These are phyloP conservation scores for Oligia strigilis DNA, from an alignment of 2,888 invertebrate genomes.

Conservation along the genomic window DNA sequence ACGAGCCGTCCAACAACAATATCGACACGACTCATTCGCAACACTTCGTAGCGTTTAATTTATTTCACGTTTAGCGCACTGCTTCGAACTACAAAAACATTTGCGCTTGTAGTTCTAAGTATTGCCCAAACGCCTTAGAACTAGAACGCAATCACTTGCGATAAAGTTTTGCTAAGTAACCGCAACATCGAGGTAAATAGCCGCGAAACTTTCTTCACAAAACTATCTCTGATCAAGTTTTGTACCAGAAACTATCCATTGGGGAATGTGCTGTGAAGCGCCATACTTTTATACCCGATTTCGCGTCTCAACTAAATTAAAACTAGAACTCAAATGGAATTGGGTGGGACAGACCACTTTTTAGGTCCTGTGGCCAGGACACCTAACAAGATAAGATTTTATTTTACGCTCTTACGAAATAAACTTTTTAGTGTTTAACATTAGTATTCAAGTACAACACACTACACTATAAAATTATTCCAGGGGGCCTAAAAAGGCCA, in stretches of 20 bases:
- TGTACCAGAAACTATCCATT: background rate
- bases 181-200: conserved; percentile 1
- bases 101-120: background rate
- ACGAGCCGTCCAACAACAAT: background rate
- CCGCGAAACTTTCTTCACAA: background rate
- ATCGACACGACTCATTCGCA: background rate
- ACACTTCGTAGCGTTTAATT: background rate
- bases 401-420: no score
- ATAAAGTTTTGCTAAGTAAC: conserved; percentile 7
- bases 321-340: background rate
- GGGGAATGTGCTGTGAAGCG: background rate
- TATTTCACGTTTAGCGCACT: background rate
- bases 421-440: no score
- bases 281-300: background rate
- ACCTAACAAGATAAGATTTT: background rate
- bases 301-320: background rate
- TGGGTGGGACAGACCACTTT: no score
- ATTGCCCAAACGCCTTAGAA: background rate
- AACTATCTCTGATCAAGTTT: conserved; percentile 5
- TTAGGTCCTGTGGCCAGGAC: background rate
- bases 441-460: no score
- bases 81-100: background rate
- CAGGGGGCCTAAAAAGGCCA: no score
- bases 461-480: no score
- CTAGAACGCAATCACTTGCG: background rate